A percentile compares a stretch with the other conserved stretches of the same genome.
Evolutionary conservation across 2,888 invertebrate genomes (phyloP).

Genomic region (Melanargia galathea): DNA sequence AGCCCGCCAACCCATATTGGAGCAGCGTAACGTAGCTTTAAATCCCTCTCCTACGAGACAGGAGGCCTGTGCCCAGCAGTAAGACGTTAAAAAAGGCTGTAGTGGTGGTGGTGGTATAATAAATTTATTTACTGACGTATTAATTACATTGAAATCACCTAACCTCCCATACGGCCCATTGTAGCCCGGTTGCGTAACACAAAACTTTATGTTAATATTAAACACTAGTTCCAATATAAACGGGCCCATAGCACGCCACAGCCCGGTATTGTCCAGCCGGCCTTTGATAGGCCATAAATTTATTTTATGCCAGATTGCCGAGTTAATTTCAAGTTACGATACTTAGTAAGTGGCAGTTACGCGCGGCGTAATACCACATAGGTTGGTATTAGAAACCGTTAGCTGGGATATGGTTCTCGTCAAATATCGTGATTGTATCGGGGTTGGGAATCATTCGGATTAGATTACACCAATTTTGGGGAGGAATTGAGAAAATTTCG

Average conservation of each 20-base stretch:
- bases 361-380: slow-evolving; percentile 33
- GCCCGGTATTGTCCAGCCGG: slow-evolving; percentile 39
- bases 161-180: slow-evolving; percentile 36
- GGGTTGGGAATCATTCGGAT: slow-evolving; percentile 1
- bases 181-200: slow-evolving; percentile 35
- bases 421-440: slow-evolving; percentile 32
- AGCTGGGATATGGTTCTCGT: slow-evolving; percentile 34
- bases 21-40: too few relatives aligned
- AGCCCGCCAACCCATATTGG: too few relatives aligned
- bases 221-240: slow-evolving; percentile 43
- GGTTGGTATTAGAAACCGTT: slow-evolving; percentile 37
- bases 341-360: slow-evolving; percentile 41
- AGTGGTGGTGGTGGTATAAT: too few relatives aligned
- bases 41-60: too few relatives aligned
- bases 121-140: too few relatives aligned
- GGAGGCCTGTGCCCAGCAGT: too few relatives aligned
- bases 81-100: too few relatives aligned
- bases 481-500: slow-evolving; percentile 15
- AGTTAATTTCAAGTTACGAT: slow-evolving; percentile 53
- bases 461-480: slow-evolving; percentile 17
- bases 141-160: not conserved
- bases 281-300: slow-evolving; percentile 45
- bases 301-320: slow-evolving; percentile 48
- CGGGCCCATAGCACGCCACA: slow-evolving; percentile 46
- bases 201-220: slow-evolving; percentile 43